Conservation (phyloP, 2,797 vertebrate species). For the Hyperoplus immaculatus region DNA sequence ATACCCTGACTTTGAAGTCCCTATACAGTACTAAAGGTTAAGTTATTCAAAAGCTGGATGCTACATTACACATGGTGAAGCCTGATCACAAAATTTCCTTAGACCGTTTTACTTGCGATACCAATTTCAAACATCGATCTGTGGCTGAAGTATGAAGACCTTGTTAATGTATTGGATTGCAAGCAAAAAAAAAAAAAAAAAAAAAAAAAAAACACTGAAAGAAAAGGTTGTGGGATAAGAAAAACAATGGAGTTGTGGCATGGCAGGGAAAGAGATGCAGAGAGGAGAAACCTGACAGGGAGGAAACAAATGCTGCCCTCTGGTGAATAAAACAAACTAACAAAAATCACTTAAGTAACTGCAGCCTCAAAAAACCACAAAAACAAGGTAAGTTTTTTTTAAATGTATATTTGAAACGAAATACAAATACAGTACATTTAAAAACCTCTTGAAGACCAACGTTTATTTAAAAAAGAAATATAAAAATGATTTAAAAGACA, state of each 20-base stretch:
- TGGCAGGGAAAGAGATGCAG: not conserved
- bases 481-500: slow-evolving; percentile 49
- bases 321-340: slow-evolving; percentile 33
- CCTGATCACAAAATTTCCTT: too few species aligned
- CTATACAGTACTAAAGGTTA: not conserved
- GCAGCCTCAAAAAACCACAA: not conserved
- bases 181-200: too few species aligned
- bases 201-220: not conserved
- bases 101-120: too few species aligned
- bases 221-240: not conserved
- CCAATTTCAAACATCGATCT: not conserved
- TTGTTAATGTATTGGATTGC: too few species aligned
- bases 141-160: not conserved
- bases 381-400: slow-evolving; percentile 39
- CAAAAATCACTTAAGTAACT: not conserved
- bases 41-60: too few species aligned
- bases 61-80: not conserved
- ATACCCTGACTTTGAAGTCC: too few species aligned
- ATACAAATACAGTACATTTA: slow-evolving; percentile 43
- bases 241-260: not conserved
- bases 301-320: slow-evolving; percentile 59
- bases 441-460: slow-evolving; percentile 15
- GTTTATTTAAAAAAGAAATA: slow-evolving; percentile 66
- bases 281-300: not conserved
- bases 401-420: slow-evolving; percentile 66